These are phyloP conservation scores for Cryptus armator DNA, from an alignment of 2,888 invertebrate species.

Conservation along the genomic window DNA sequence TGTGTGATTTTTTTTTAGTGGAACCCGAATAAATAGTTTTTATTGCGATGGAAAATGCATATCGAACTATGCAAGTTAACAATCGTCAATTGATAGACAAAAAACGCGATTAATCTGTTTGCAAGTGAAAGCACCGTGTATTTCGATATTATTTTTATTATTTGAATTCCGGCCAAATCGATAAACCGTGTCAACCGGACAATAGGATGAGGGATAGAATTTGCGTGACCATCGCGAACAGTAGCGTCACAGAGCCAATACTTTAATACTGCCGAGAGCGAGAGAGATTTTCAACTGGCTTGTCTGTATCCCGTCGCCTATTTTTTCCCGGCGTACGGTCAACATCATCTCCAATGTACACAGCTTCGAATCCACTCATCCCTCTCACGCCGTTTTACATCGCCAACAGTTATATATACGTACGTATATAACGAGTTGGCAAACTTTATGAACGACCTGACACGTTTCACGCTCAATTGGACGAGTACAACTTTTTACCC, in stretches of 20 bases:
- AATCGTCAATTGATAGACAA: not conserved
- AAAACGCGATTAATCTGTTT: conserved; percentile 32
- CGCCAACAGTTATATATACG: conserved; percentile 33
- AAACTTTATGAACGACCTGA: conserved; percentile 63
- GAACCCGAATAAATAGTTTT: too few species aligned
- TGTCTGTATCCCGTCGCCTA: conserved; percentile 43
- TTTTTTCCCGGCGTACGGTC: conserved; percentile 74
- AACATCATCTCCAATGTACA: conserved; percentile 81
- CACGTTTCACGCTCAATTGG: conserved; percentile 80
- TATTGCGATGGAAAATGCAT: not conserved
- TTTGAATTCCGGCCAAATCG: conserved; percentile 38
- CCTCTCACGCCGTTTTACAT: conserved; percentile 37
- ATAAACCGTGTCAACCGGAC: conserved; percentile 58
- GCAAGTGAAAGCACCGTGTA: not conserved
- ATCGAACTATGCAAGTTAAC: not conserved
- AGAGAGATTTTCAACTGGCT: conserved; percentile 7
- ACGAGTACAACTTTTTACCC: conserved; percentile 64
- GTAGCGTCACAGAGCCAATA: conserved; percentile 41
- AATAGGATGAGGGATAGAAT: conserved; percentile 10
- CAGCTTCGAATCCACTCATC: conserved; percentile 75
- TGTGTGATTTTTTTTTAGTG: too few species aligned
- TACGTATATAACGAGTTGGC: conserved; percentile 48
- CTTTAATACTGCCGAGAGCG: conserved; percentile 47
- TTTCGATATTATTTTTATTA: not conserved
- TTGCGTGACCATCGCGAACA: conserved; percentile 8